These are phyloP conservation scores for Campopleginae sp. DNA, from an alignment of 2,888 invertebrate genomes.

Conservation along the genomic window DNA sequence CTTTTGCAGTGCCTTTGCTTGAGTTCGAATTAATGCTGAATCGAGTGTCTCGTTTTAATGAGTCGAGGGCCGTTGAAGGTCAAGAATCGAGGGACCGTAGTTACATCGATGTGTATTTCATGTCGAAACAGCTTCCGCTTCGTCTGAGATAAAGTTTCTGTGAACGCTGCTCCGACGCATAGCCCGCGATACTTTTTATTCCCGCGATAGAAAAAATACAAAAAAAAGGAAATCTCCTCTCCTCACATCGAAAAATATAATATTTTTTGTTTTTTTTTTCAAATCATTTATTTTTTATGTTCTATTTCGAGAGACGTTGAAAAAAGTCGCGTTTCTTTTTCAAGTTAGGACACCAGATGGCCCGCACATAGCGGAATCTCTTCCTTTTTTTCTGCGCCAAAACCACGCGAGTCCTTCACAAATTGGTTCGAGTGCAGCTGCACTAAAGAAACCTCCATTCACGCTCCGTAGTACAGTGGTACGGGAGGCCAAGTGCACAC, in stretches of 20 bases:
- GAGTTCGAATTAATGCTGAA: background rate
- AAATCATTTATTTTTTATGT: no score
- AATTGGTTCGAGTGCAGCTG: conserved; percentile 22
- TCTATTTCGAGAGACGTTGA: background rate
- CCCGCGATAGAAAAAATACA: background rate
- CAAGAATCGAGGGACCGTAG: background rate
- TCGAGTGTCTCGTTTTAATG: background rate
- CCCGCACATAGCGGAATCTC: background rate
- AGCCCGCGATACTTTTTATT: no score
- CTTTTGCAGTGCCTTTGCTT: background rate
- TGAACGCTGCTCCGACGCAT: background rate
- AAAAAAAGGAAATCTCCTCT: background rate
- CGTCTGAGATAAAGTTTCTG: background rate
- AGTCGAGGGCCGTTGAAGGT: background rate
- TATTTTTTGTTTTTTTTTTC: no score
- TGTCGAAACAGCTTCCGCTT: background rate
- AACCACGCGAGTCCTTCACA: background rate
- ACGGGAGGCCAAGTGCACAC: conserved; percentile 1
- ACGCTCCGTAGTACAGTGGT: background rate
- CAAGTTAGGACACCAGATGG: background rate
- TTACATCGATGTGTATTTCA: background rate
- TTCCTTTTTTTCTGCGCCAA: conserved; percentile 1
- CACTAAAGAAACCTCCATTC: background rate
- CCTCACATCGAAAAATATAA: no score
- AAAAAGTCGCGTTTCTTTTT: background rate